These are phyloP conservation scores for Crepidodera aurea DNA, from an alignment of 2,888 invertebrate genomes.

Conservation along the genomic window DNA sequence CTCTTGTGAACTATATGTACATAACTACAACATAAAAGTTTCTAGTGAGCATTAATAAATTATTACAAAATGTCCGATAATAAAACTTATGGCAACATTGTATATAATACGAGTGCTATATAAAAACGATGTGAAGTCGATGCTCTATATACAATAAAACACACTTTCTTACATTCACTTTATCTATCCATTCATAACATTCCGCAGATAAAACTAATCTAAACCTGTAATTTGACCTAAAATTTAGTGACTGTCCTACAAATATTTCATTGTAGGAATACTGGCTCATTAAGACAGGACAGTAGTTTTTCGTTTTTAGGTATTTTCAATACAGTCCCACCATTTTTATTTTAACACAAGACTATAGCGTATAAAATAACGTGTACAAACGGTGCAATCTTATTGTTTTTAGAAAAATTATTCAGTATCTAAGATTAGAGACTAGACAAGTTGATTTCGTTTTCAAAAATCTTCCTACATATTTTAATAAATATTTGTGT, in stretches of 20 bases:
- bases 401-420: neutral
- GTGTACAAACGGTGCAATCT: neutral
- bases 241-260: constrained; percentile 59
- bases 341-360: constrained; percentile 15
- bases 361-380: constrained; percentile 6
- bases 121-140: constrained; percentile 55
- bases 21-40: constrained; percentile 57
- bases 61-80: constrained; percentile 41
- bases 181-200: constrained; percentile 23
- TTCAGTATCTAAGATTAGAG: neutral
- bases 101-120: constrained; percentile 54
- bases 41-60: constrained; percentile 44
- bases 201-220: constrained; percentile 51
- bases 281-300: constrained; percentile 56
- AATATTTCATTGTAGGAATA: constrained; percentile 58
- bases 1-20: constrained; percentile 53
- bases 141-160: constrained; percentile 46
- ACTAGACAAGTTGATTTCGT: constrained; percentile 4
- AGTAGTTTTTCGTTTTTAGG: constrained; percentile 44
- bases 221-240: constrained; percentile 59
- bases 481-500: too few relatives aligned
- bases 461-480: constrained; percentile 1
- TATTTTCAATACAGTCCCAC: constrained; percentile 31
- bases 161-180: constrained; percentile 27
- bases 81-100: constrained; percentile 53